Conservation (phyloP, 1,140 invertebrate genomes). For the Belonocnema kinseyi region DNA sequence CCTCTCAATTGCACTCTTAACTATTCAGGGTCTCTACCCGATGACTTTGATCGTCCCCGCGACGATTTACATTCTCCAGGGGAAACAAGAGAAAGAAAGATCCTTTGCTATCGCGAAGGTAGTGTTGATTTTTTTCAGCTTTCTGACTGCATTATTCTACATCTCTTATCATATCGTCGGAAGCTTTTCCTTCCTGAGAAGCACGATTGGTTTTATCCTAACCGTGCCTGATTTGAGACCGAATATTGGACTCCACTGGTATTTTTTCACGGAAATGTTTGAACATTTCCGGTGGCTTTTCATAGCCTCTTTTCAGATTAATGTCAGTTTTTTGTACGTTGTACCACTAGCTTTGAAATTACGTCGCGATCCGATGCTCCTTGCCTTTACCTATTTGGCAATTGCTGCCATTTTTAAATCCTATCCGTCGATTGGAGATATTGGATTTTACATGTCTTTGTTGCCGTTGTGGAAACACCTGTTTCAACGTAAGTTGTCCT, state of each 20-base stretch:
- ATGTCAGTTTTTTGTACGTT: slow-evolving; percentile 92
- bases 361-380: slow-evolving; percentile 89
- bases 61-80: slow-evolving; percentile 76
- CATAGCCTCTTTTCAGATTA: slow-evolving; percentile 97
- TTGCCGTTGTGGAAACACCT: slow-evolving; percentile 94
- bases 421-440: slow-evolving; percentile 96
- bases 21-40: slow-evolving; percentile 92
- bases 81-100: slow-evolving; percentile 52
- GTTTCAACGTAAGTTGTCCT: slow-evolving; percentile 85
- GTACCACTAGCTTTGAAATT: slow-evolving; percentile 92
- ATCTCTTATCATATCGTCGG: slow-evolving; percentile 65
- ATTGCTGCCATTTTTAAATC: slow-evolving; percentile 96
- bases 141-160: slow-evolving; percentile 60
- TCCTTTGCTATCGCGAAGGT: slow-evolving; percentile 52
- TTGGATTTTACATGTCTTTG: slow-evolving; percentile 93
- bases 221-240: slow-evolving; percentile 94
- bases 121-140: slow-evolving; percentile 63
- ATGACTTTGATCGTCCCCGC: slow-evolving; percentile 88
- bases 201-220: slow-evolving; percentile 69
- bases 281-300: slow-evolving; percentile 98
- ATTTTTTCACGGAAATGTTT: slow-evolving; percentile 99
- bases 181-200: slow-evolving; percentile 69
- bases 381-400: slow-evolving; percentile 89
- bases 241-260: slow-evolving; percentile 99
- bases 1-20: slow-evolving; percentile 83